These are phyloP conservation scores for Lobophora halterata DNA, from an alignment of 2,888 invertebrate genomes.

Conservation along the genomic window DNA sequence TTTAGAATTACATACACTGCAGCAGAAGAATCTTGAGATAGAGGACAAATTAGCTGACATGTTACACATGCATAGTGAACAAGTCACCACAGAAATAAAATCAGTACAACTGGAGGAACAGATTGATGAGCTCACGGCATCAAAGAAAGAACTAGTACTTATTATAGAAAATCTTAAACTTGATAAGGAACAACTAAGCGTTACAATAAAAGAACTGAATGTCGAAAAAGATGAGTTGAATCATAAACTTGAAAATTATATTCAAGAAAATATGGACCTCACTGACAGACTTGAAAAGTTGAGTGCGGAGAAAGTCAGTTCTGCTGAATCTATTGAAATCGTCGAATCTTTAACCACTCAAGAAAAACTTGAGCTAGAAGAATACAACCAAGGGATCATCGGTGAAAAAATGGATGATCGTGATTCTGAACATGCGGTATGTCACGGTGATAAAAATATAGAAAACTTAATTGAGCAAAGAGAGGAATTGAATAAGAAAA, in stretches of 20 bases:
- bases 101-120: slow-evolving; percentile 90
- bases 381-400: slow-evolving; percentile 81
- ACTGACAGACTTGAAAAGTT: slow-evolving; percentile 87
- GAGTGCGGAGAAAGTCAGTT: slow-evolving; percentile 86
- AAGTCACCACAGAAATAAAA: slow-evolving; percentile 89
- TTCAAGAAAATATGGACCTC: slow-evolving; percentile 88
- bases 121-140: slow-evolving; percentile 79
- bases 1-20: slow-evolving; percentile 76
- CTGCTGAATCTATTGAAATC: slow-evolving; percentile 88
- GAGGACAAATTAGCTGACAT: slow-evolving; percentile 82
- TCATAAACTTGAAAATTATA: slow-evolving; percentile 83
- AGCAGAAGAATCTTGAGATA: slow-evolving; percentile 82
- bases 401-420: slow-evolving; percentile 44
- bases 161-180: slow-evolving; percentile 72
- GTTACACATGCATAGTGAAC: slow-evolving; percentile 82
- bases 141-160: slow-evolving; percentile 70
- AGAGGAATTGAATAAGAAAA: slow-evolving; percentile 83
- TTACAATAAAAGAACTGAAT: slow-evolving; percentile 78
- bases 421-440: slow-evolving; percentile 36
- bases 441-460: slow-evolving; percentile 76
- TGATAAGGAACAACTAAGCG: slow-evolving; percentile 78
- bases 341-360: slow-evolving; percentile 86
- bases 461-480: slow-evolving; percentile 83
- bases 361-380: slow-evolving; percentile 85
- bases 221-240: slow-evolving; percentile 82